These are phyloP conservation scores for Proteles cristata DNA, from an alignment of 2,113 vertebrate species.

Conservation along the genomic window DNA sequence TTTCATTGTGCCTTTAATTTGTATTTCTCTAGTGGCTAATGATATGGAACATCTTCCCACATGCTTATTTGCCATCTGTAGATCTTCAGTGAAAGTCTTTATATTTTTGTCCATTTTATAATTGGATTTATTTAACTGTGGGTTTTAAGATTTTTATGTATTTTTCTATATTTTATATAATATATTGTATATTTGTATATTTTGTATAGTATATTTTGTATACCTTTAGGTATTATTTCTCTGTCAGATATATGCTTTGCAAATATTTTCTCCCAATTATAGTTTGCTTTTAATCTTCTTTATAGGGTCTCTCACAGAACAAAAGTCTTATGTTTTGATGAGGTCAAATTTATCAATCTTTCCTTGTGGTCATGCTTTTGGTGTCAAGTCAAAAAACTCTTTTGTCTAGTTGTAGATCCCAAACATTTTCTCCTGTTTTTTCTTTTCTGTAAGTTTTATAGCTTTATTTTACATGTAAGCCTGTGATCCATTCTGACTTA, in stretches of 20 bases:
- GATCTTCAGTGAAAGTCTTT: background rate
- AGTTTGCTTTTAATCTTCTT: background rate
- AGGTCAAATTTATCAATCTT: background rate
- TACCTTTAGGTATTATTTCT: background rate
- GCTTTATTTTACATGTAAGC: slow-evolving; percentile 10
- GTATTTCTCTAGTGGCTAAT: background rate
- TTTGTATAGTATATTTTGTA: background rate
- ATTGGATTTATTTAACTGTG: background rate
- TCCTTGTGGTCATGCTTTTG: background rate
- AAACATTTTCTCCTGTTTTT: slow-evolving; percentile 5
- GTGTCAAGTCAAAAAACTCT: background rate
- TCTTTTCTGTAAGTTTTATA: background rate
- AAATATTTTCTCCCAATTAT: background rate
- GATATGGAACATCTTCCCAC: background rate
- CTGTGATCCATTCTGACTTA: background rate
- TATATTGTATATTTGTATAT: no score
- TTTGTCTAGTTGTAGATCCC: background rate
- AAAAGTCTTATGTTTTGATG: background rate
- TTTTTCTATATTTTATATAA: background rate
- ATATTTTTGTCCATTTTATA: background rate
- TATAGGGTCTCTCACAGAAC: background rate
- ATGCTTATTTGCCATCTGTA: background rate
- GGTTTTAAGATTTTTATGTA: slow-evolving; percentile 11
- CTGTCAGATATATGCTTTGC: background rate
- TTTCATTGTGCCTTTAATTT: slow-evolving; percentile 2